Percentiles rank a stretch among this genome's conserved stretches.
Evolutionary conservation across 2,113 vertebrate species (phyloP).

Genomic region (Ptychochromis oligacanthus): DNA sequence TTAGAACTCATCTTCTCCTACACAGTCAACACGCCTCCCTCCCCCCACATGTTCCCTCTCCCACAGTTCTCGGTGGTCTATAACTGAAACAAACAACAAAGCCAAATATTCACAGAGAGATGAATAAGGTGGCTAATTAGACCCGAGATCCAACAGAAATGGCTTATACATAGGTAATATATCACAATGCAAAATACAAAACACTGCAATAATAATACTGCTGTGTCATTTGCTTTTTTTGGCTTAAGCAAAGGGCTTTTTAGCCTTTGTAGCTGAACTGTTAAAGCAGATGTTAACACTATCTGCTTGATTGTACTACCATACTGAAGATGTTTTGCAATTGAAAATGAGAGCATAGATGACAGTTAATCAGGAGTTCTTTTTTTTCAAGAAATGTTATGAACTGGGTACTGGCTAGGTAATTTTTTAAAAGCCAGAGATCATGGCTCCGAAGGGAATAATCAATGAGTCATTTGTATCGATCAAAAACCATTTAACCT

Average conservation of each 20-base stretch:
- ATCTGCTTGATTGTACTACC: neutral
- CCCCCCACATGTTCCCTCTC: constrained; percentile 26
- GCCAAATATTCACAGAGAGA: constrained; percentile 57
- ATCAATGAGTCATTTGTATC: constrained; percentile 15
- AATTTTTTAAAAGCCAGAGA: constrained; percentile 12
- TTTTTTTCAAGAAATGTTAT: neutral
- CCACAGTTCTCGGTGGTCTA: constrained; percentile 40
- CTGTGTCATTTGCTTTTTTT: constrained; percentile 62
- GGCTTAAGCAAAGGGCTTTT: constrained; percentile 18
- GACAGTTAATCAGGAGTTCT: neutral
- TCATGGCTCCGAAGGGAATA: neutral
- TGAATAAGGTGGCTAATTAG: constrained; percentile 67
- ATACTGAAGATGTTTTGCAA: constrained; percentile 22
- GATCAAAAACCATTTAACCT: constrained; percentile 13
- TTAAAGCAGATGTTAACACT: constrained; percentile 13
- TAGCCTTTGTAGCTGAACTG: constrained; percentile 25
- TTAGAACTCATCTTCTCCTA: constrained; percentile 48
- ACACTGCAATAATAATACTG: constrained; percentile 56
- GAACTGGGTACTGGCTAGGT: neutral
- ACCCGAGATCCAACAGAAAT: constrained; percentile 61
- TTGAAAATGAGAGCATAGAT: neutral
- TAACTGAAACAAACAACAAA: constrained; percentile 63
- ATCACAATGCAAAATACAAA: constrained; percentile 62
- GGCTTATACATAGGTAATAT: constrained; percentile 58
- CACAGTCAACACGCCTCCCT: constrained; percentile 6